phyloP scores from a whole-genome alignment of 2,888 invertebrate genomes.

The Merodon equestris region DNA sequence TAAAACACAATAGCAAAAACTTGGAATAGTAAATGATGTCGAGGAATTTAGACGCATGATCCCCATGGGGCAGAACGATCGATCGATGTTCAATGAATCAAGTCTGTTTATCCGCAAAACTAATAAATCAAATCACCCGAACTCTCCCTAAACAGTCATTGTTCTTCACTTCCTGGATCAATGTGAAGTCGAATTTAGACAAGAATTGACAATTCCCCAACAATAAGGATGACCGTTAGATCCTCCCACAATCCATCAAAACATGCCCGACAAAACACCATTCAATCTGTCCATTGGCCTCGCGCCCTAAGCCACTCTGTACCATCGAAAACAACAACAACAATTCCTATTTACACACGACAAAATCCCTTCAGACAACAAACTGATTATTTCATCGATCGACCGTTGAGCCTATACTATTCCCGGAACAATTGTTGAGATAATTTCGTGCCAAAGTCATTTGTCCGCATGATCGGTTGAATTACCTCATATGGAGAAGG shows the following conservation, averaged over 20 bases:
- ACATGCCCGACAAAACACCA: conserved; percentile 31
- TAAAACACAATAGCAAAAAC: no score
- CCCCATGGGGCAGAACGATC: no score
- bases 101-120: no score
- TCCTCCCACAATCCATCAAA: conserved; percentile 40
- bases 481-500: conserved; percentile 31
- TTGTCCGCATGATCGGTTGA: conserved; percentile 59
- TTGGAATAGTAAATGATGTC: no score
- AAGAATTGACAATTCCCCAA: no score
- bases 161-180: no score
- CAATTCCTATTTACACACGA: conserved; percentile 4
- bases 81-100: no score
- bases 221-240: conserved; percentile 40
- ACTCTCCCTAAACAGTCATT: no score
- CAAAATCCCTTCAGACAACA: conserved; percentile 35
- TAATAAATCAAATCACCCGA: no score
- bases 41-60: no score
- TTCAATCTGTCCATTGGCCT: conserved; percentile 49
- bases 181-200: no score
- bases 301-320: conserved; percentile 34
- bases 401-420: neutral
- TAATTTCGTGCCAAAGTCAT: conserved; percentile 51
- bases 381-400: conserved; percentile 18
- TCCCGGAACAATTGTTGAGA: conserved; percentile 4
- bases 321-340: conserved; percentile 14